phyloP scores from a whole-genome alignment of 2,888 invertebrate genomes.

The Adineta ricciae region DNA sequence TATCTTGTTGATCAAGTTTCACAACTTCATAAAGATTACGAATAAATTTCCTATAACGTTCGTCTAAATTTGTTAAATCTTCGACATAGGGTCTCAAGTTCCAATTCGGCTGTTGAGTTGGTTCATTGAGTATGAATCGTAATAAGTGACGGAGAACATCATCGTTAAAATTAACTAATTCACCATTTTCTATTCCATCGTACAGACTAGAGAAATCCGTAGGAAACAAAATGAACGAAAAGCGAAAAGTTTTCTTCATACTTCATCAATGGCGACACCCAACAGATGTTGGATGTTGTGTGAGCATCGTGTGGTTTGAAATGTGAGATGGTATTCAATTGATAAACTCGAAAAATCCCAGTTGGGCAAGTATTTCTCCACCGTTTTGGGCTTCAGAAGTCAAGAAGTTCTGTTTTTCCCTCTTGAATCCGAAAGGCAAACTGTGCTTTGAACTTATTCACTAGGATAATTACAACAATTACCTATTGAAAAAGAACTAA shows the following conservation, averaged over 20 bases:
- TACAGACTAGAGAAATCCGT: too few species aligned
- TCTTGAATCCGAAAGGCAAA: too few species aligned
- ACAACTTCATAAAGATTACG: constrained; percentile 31
- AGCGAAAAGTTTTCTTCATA: background rate
- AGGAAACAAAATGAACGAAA: background rate
- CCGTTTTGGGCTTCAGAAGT: too few species aligned
- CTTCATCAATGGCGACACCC: background rate
- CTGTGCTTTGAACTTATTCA: too few species aligned
- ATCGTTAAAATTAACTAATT: constrained; percentile 63
- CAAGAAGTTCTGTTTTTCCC: too few species aligned
- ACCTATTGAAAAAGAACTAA: too few species aligned
- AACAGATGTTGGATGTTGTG: constrained; percentile 28
- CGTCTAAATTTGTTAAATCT: constrained; percentile 25
- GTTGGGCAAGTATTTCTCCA: too few species aligned
- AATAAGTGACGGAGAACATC: constrained; percentile 64
- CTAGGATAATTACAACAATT: too few species aligned
- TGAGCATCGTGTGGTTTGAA: constrained; percentile 29
- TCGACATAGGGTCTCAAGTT: constrained; percentile 29
- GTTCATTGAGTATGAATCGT: constrained; percentile 58
- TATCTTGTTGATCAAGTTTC: constrained; percentile 29
- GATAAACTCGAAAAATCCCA: constrained; percentile 79
- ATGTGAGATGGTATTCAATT: constrained; percentile 69
- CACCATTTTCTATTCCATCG: constrained; percentile 58
- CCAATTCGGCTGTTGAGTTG: constrained; percentile 34
- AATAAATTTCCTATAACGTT: constrained; percentile 26